Evolutionary conservation across 2,113 vertebrate genomes (phyloP), one percentile per base, ranked within the genome.

Genomic region (Macquaria australasica): DNA sequence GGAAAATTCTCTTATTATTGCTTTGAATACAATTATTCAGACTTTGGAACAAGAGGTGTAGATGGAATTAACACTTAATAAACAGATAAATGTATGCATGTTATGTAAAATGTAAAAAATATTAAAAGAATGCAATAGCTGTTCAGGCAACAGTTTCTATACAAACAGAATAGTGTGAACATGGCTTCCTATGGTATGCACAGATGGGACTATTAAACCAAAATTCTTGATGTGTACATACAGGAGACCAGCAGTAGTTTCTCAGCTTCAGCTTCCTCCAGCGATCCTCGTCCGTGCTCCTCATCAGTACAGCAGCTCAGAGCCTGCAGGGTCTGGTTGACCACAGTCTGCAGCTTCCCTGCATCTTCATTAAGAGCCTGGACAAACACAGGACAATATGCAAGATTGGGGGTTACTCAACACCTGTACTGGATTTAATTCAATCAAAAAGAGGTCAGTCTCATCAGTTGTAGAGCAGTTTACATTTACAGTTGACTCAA

Each of bases 221-320:
- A 39, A 73, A 45, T 37, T 34, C 2, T 7, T 23, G 28, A 16
- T 3, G 2, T 50, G 25, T 37, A 81, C 94, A 70, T 90, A 97
- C 96, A 93, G 43, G 96, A 96, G 8, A 97, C 89, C 2, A 97
- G 91, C 55, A 97, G 93, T 0, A 96, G 93, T 37, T 94, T 96
- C 80, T 97, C 96, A 3, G 96, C 96, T 55, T 97, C 96, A 0
- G 96, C 96, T 90, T 97, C 96, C 88, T 96, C 94, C 91, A 90
- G 87, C 0, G 96, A 96, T 56, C 96, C 96, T 67, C 94, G 94
- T 3, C 96, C 96, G 1, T 97, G 96, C 6, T 94, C 94, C 62
- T 94, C 93, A 21, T 97, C 96, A 3, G 94, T 96, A 41, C 96
- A 97, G 92, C 95, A 96, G 93, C 90, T 94, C 43, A 97, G 88